Base-by-base conservation (phyloP, 2,888 invertebrate species). In the Agriopis aurantiaria region DNA sequence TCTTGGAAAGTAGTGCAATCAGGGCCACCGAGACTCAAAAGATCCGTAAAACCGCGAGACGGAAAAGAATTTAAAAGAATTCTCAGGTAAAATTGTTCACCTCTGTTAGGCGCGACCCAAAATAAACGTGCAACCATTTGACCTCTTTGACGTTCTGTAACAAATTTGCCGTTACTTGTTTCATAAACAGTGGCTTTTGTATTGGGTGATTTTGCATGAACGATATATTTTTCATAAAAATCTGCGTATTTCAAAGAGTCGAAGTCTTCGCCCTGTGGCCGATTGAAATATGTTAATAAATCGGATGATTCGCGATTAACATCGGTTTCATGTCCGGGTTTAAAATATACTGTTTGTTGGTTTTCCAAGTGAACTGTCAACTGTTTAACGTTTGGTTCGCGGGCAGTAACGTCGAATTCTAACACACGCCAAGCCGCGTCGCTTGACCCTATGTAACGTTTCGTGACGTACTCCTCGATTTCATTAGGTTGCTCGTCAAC, bases 81-180 rank as follows among this genome's bases (percentile, higher is more conserved):
- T 41, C 62, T 51, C 17, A 66, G 57, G 53, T 55, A 72, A 57
- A 72, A 72, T 46, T 69, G 69, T 61, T 72, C 69, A 57, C 62
- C 68, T 64, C 62, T 69, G 57, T 67, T 69, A 10, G 64, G 60
- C 8, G 51, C 60, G 59, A 67, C 64, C 67, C 65, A 69, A 51
- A 61, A 69, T 1, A 61, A 7, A 56, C 64, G 69, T 55, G 60
- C 59, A n/a, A 59, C 65, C 11, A 62, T 45, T 12, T 46, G 46
- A 41, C 61, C 65, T 45, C 61, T 56, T 23, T 57, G 65, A 5
- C 69, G 65, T 33, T 56, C 40, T 0, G 69, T 69, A 0, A 69
- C 17, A 48, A 69, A 62, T 61, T 64, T 69, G n/a, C 48, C 48
- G 8, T 65, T 58, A 4, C 12, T n/a, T 3, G 57, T 23, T 62